Evolutionary conservation across 2,113 vertebrate species (phyloP).

Genomic region (Microtus ochrogaster): DNA sequence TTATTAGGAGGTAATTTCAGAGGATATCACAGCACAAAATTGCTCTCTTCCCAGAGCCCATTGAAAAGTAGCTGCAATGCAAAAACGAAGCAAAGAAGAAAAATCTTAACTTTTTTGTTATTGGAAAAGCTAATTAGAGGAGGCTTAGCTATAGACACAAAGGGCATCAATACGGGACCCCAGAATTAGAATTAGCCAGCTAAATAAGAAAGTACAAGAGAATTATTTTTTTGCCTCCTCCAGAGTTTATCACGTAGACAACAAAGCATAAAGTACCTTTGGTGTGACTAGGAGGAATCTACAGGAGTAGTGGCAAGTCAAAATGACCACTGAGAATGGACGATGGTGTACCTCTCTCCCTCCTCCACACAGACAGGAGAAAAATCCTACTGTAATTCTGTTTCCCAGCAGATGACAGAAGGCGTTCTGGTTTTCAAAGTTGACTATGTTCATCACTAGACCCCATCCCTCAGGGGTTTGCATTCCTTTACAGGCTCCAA

Average conservation of each 20-base stretch:
- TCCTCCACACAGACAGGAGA: neutral
- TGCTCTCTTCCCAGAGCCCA: neutral
- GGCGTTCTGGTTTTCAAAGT: too few species aligned
- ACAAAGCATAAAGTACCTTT: neutral
- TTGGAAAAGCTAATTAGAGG: neutral
- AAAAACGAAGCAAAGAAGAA: conserved; percentile 13
- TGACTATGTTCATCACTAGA: neutral
- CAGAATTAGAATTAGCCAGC: neutral
- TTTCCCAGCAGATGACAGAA: neutral
- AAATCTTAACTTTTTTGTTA: neutral
- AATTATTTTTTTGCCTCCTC: neutral
- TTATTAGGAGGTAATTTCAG: neutral
- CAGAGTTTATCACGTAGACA: neutral
- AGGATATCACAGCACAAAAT: neutral
- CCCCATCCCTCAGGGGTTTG: neutral
- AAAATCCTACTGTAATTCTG: neutral
- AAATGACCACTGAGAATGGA: neutral
- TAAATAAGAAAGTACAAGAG: neutral
- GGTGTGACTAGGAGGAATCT: neutral
- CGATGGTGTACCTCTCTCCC: neutral
- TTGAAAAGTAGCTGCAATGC: neutral
- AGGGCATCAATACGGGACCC: neutral
- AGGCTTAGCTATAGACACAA: neutral
- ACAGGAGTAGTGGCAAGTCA: neutral
- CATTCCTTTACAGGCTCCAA: neutral